These are phyloP conservation scores for Carduelis carduelis DNA, from an alignment of 2,797 vertebrate species.

Conservation along the genomic window DNA sequence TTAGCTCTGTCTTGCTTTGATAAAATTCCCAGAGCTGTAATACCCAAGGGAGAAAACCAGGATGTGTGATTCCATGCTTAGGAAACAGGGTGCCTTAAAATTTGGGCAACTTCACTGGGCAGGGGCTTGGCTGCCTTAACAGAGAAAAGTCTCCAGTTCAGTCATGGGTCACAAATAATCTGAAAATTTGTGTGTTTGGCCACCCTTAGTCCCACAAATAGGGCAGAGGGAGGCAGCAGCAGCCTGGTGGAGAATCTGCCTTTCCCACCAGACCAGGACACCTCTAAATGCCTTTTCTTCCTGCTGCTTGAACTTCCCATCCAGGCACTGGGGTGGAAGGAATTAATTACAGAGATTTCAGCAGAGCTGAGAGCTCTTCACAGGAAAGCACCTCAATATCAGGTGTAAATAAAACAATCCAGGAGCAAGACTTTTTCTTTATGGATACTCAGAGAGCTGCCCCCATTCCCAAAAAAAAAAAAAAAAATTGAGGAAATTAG, in stretches of 20 bases:
- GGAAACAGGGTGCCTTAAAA: neutral
- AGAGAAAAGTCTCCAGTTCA: neutral
- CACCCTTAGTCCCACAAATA: neutral
- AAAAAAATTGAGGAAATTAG: conserved; percentile 3
- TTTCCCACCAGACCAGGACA: neutral
- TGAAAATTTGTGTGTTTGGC: accelerated
- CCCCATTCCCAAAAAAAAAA: neutral
- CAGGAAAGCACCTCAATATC: neutral
- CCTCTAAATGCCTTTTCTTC: neutral
- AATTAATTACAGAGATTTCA: conserved; percentile 42
- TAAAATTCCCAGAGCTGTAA: neutral
- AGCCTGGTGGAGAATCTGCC: neutral
- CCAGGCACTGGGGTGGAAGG: neutral
- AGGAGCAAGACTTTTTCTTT: neutral
- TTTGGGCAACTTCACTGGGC: neutral
- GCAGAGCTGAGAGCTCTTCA: neutral
- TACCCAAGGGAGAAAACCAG: neutral
- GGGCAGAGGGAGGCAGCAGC: neutral
- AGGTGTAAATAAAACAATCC: conserved; percentile 36
- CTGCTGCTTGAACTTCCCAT: neutral
- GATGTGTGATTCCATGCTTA: accelerated
- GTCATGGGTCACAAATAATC: neutral
- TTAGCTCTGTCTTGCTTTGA: neutral
- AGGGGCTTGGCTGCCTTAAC: neutral
- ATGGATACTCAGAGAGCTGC: neutral